Evolutionary conservation across 2,113 vertebrate species (phyloP).

Genomic region (Pelmatolapia mariae): DNA sequence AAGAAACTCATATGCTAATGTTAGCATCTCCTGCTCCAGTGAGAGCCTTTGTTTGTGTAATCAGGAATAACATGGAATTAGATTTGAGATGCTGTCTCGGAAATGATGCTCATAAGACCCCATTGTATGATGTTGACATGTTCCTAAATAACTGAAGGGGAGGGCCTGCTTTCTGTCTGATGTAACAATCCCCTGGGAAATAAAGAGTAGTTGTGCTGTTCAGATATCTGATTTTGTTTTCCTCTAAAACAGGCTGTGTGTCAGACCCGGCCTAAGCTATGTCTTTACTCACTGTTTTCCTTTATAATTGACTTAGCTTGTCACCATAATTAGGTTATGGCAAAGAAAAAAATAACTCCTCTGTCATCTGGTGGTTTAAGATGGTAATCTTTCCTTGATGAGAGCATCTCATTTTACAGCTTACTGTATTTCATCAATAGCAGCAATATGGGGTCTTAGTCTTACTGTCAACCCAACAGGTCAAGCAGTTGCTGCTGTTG

Average conservation of each 20-base stretch:
- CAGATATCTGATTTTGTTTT: conserved; percentile 27
- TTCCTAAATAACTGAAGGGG: conserved; percentile 34
- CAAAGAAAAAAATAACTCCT: conserved; percentile 8
- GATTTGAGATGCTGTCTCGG: conserved; percentile 53
- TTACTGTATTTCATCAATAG: neutral
- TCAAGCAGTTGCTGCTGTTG: neutral
- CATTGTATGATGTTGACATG: conserved; percentile 58
- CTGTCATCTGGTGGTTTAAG: conserved; percentile 21
- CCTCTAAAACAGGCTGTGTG: conserved; percentile 21
- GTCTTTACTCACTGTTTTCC: conserved; percentile 14
- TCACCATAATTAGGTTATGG: conserved; percentile 31
- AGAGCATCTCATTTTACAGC: conserved; percentile 1
- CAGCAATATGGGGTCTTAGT: neutral
- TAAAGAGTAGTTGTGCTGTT: conserved; percentile 23
- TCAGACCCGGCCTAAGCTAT: neutral
- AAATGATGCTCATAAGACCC: conserved; percentile 53
- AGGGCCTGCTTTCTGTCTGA: conserved; percentile 32
- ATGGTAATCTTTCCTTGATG: conserved; percentile 32
- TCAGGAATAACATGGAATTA: conserved; percentile 61
- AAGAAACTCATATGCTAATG: conserved; percentile 75
- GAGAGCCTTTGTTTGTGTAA: conserved; percentile 57
- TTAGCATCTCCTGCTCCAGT: conserved; percentile 58
- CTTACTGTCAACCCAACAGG: neutral
- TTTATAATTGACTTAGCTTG: conserved; percentile 33
- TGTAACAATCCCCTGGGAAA: conserved; percentile 42